phyloP scores from a whole-genome alignment of 2,888 invertebrate species.

The Petrolisthes manimaculis region DNA sequence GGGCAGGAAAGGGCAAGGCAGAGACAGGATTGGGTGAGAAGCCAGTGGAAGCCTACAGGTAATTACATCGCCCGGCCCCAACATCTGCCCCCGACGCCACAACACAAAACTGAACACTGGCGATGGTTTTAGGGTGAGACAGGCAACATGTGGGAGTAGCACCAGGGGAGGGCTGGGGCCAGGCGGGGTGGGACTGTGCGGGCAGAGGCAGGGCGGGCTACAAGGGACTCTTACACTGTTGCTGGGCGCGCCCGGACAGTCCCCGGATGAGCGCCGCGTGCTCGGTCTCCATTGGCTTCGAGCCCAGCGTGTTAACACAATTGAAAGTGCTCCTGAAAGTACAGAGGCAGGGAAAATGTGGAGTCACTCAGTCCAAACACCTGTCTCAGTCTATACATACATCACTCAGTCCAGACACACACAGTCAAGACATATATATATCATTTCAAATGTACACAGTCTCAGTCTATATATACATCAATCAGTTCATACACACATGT shows the following conservation, averaged over 20 bases:
- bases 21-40: not conserved
- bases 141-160: not conserved
- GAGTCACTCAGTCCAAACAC: slow-evolving; percentile 21
- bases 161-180: not conserved
- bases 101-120: no score
- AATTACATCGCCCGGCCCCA: no score
- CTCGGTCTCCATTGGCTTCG: slow-evolving; percentile 63
- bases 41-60: no score
- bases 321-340: slow-evolving; percentile 65
- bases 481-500: slow-evolving; percentile 14
- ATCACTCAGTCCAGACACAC: slow-evolving; percentile 11
- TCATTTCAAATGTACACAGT: slow-evolving; percentile 7
- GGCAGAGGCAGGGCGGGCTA: not conserved
- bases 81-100: no score
- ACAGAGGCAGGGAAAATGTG: slow-evolving; percentile 32
- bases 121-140: not conserved
- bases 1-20: not conserved
- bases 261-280: slow-evolving; percentile 65
- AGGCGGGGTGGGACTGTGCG: not conserved
- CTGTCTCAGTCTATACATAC: not conserved
- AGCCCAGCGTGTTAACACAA: slow-evolving; percentile 65
- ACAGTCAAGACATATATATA: not conserved
- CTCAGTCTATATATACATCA: not conserved
- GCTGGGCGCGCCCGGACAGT: slow-evolving; percentile 62
- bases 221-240: slow-evolving; percentile 62